phyloP scores from a whole-genome alignment of 2,113 vertebrate species.

The Hydrolagus affinis region DNA sequence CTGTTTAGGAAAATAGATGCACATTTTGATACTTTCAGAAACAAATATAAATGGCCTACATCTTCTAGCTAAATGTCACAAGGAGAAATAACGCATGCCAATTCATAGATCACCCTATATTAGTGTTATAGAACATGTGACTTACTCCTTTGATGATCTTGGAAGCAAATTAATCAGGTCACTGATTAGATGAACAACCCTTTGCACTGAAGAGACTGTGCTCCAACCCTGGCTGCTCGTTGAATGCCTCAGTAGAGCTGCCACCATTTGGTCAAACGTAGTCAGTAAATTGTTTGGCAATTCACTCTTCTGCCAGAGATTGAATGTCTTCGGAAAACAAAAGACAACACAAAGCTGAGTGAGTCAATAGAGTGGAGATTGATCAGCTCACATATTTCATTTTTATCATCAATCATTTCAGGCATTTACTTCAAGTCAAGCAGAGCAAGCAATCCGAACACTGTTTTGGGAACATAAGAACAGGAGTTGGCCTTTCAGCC shows the following conservation, averaged over 20 bases:
- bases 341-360: neutral
- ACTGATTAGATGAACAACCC: constrained; percentile 36
- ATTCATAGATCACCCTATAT: neutral
- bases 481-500: too few species aligned
- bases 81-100: constrained; percentile 30
- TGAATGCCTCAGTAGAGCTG: constrained; percentile 33
- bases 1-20: neutral
- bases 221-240: constrained; percentile 17
- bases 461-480: too few species aligned
- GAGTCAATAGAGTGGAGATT: neutral
- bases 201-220: constrained; percentile 33
- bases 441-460: too few species aligned
- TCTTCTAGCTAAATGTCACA: neutral
- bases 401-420: too few species aligned
- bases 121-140: neutral
- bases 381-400: too few species aligned
- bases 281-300: constrained; percentile 36
- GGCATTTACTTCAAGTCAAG: too few species aligned
- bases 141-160: constrained; percentile 42
- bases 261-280: constrained; percentile 26
- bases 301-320: constrained; percentile 33
- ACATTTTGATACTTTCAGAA: neutral
- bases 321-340: constrained; percentile 1
- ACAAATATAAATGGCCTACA: neutral
- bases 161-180: constrained; percentile 22